These are phyloP conservation scores for Polypedilum pembai DNA, from an alignment of 1,140 invertebrate genomes.

Conservation along the genomic window DNA sequence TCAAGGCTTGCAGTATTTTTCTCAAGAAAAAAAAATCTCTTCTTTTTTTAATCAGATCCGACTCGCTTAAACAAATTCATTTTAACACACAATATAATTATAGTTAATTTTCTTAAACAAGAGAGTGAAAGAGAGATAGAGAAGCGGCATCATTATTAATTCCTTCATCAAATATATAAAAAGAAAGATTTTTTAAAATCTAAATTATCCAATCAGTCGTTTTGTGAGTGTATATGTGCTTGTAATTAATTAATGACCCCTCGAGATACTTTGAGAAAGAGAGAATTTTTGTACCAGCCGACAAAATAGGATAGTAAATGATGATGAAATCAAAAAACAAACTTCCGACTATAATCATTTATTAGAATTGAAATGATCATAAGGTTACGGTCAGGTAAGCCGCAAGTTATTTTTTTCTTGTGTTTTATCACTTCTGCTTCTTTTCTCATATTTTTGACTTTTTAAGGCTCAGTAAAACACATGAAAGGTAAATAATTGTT, in stretches of 20 bases:
- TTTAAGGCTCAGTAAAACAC: slow-evolving; percentile 16
- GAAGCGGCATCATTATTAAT: background rate
- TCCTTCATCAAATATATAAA: background rate
- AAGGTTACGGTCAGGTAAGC: background rate
- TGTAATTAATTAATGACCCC: slow-evolving; percentile 18
- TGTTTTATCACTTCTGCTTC: slow-evolving; percentile 12
- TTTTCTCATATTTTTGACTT: background rate
- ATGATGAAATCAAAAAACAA: slow-evolving; percentile 14
- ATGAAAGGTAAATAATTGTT: background rate
- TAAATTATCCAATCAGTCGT: slow-evolving; percentile 7
- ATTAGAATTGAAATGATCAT: slow-evolving; percentile 15
- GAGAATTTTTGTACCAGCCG: background rate
- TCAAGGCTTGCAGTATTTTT: no score
- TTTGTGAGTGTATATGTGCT: background rate
- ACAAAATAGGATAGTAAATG: background rate
- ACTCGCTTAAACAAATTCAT: background rate
- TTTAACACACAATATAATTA: slow-evolving; percentile 14
- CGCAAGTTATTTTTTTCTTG: slow-evolving; percentile 11
- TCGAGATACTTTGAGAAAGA: background rate
- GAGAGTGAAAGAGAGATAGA: background rate
- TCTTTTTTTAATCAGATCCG: background rate
- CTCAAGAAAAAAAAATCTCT: background rate
- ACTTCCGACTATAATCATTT: slow-evolving; percentile 17
- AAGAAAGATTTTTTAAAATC: background rate
- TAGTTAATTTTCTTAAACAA: slow-evolving; percentile 5